phyloP scores from a whole-genome alignment of 2,113 vertebrate genomes.

The Mellivora capensis region DNA sequence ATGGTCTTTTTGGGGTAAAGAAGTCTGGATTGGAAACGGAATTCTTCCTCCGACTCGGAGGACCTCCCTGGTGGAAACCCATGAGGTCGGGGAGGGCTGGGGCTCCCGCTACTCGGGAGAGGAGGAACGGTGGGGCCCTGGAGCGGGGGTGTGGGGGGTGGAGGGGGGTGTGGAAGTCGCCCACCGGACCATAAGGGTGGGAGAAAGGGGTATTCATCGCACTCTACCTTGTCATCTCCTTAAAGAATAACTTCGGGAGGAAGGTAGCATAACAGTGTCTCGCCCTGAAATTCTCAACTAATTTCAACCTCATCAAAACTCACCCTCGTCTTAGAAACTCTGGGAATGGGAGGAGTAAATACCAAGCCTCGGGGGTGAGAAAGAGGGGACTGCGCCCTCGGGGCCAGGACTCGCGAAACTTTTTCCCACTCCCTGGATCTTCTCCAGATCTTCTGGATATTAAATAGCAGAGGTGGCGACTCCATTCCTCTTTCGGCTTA shows the following conservation, averaged over 20 bases:
- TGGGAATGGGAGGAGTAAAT: background rate
- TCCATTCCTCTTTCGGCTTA: background rate
- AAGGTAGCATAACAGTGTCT: background rate
- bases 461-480: background rate
- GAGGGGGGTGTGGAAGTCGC: background rate
- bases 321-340: background rate
- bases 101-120: background rate
- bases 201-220: background rate
- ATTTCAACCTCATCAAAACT: conserved; percentile 12
- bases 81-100: background rate
- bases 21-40: conserved; percentile 11
- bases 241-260: background rate
- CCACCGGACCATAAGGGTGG: background rate
- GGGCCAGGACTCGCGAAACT: background rate
- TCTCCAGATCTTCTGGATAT: background rate
- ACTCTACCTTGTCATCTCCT: background rate
- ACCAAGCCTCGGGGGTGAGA: background rate
- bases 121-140: background rate
- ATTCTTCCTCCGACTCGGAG: conserved; percentile 33
- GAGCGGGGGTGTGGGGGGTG: too few species aligned
- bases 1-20: conserved; percentile 12
- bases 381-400: background rate
- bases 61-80: conserved; percentile 67
- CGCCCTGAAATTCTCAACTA: background rate
- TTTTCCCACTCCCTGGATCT: background rate